These are phyloP conservation scores for Plumapathes pennacea DNA, from an alignment of 92 coral and sea anemone genomes.

Conservation along the genomic window DNA sequence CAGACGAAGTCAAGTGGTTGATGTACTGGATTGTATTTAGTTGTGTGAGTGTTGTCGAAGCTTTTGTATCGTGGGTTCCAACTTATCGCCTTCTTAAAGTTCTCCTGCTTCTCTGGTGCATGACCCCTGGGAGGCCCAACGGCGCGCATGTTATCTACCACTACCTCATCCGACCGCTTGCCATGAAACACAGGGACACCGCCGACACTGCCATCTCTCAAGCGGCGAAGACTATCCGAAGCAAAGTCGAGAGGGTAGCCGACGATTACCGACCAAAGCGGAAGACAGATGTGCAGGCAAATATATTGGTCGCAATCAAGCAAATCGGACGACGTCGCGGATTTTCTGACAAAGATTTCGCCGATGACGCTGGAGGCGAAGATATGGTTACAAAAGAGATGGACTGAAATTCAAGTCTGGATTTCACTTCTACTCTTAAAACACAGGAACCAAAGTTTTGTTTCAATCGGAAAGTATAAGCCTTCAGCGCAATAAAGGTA, in stretches of 20 bases:
- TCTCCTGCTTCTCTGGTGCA: constrained; percentile 84
- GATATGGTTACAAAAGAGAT: no score
- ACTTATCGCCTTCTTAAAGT: constrained; percentile 84
- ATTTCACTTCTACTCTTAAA: no score
- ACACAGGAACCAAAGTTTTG: no score
- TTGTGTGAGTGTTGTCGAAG: constrained; percentile 73
- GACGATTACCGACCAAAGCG: constrained; percentile 44
- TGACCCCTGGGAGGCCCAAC: constrained; percentile 81
- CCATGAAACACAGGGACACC: constrained; percentile 73
- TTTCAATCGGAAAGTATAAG: no score
- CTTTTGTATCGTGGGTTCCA: constrained; percentile 88
- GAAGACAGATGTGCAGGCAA: neutral
- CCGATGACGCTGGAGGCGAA: no score
- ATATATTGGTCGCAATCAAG: neutral
- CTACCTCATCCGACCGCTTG: constrained; percentile 75
- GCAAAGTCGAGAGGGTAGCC: constrained; percentile 62
- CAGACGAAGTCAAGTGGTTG: constrained; percentile 74
- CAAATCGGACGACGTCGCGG: no score
- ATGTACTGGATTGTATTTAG: constrained; percentile 91
- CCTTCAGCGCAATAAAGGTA: no score
- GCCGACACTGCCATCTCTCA: constrained; percentile 75
- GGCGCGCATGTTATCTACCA: constrained; percentile 76
- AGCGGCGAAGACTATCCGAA: constrained; percentile 70
- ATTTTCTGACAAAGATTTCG: no score
- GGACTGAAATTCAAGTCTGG: no score